Percentiles rank a stretch among this genome's conserved stretches.
phyloP scores from a whole-genome alignment of 1,140 invertebrate genomes.

The Hyles vespertilio region DNA sequence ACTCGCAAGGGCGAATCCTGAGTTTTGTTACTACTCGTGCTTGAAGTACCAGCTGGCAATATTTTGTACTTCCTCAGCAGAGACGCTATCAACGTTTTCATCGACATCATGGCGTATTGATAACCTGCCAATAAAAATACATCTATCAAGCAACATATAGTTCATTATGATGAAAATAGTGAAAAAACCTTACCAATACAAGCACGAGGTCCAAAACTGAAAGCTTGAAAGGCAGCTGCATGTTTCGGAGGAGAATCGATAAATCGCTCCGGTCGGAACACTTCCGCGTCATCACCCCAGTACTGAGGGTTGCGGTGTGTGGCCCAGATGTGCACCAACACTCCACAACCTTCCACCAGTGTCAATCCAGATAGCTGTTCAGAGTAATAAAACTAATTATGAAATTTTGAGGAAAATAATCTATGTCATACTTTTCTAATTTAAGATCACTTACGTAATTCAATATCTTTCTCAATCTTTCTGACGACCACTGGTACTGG shows the following conservation, averaged over 20 bases:
- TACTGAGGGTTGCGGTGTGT: constrained; percentile 3
- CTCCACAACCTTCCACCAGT: constrained; percentile 3
- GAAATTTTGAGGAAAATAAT: no score
- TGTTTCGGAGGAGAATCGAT: neutral
- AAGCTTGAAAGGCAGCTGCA: neutral
- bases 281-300: constrained; percentile 4
- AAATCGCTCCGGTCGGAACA: constrained; percentile 1
- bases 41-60: neutral
- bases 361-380: constrained; percentile 7
- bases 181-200: neutral
- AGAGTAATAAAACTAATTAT: neutral
- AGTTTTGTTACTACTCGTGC: neutral
- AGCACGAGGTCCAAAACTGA: constrained; percentile 2
- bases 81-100: neutral
- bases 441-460: constrained; percentile 11
- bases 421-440: neutral
- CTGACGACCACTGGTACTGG: constrained; percentile 12
- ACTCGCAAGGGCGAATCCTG: neutral
- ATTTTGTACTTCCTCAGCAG: neutral
- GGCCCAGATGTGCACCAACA: neutral
- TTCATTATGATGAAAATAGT: no score
- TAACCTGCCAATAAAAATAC: no score
- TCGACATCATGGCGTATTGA: neutral
- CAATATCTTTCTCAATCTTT: constrained; percentile 9
- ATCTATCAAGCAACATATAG: no score